Evolutionary conservation across 2,888 invertebrate species (phyloP).

Genomic region (Hemaris fuciformis): DNA sequence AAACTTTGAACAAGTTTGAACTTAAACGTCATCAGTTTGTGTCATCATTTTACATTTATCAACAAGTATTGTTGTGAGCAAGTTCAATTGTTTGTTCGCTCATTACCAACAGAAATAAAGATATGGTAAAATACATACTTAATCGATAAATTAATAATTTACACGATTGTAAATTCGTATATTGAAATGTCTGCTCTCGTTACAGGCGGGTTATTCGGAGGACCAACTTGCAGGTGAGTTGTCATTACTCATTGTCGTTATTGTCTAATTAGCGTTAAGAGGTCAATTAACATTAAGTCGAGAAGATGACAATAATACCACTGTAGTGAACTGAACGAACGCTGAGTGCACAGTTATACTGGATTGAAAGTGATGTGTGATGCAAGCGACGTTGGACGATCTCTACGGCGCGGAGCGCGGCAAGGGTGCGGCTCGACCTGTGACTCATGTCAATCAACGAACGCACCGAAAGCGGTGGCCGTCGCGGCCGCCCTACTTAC

Average conservation of each 20-base stretch:
- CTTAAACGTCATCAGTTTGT: neutral
- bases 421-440: constrained; percentile 41
- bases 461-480: constrained; percentile 69
- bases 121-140: neutral
- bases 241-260: constrained; percentile 38
- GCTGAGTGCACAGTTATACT: neutral
- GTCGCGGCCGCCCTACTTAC: constrained; percentile 80
- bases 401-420: constrained; percentile 18
- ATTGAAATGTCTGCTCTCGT: constrained; percentile 30
- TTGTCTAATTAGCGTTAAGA: neutral
- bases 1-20: neutral
- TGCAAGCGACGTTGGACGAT: constrained; percentile 16
- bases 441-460: constrained; percentile 77
- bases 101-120: neutral
- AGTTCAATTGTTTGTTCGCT: neutral
- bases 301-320: neutral
- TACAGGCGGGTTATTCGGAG: constrained; percentile 93
- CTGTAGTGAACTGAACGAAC: neutral
- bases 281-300: neutral
- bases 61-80: neutral
- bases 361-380: neutral
- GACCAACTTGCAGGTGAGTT: constrained; percentile 96
- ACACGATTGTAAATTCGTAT: neutral
- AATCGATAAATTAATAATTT: neutral
- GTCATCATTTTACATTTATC: neutral